A percentile compares a stretch with the other conserved stretches of the same genome.
These are phyloP conservation scores for Neostethus bicornis DNA, from an alignment of 2,797 vertebrate species.

Conservation along the genomic window DNA sequence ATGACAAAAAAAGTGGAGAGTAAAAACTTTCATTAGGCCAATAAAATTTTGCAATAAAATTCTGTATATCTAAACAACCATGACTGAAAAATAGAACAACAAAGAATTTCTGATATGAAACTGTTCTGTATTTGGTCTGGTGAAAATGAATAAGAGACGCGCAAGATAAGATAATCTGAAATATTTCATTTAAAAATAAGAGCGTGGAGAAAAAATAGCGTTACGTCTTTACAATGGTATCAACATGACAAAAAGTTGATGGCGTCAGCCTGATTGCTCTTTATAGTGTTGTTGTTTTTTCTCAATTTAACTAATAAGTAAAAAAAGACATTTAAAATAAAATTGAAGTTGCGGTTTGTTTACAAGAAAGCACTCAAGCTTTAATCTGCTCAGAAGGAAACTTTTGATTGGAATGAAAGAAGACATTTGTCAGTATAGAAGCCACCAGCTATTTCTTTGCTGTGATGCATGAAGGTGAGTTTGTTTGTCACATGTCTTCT, in stretches of 20 bases:
- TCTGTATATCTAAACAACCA: neutral
- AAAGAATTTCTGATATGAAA: slow-evolving; percentile 8
- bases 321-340: neutral
- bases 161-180: slow-evolving; percentile 55
- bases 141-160: slow-evolving; percentile 41
- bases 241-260: slow-evolving; percentile 48
- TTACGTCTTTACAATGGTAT: slow-evolving; percentile 51
- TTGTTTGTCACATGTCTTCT: slow-evolving; percentile 40
- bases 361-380: slow-evolving; percentile 1
- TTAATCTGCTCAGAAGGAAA: neutral
- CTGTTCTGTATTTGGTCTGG: slow-evolving; percentile 28
- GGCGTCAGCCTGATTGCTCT: slow-evolving; percentile 32
- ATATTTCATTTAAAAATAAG: slow-evolving; percentile 40
- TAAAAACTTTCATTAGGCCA: too few species aligned
- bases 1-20: too few species aligned
- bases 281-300: too few species aligned
- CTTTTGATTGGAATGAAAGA: slow-evolving; percentile 47
- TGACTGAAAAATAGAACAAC: slow-evolving; percentile 3
- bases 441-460: slow-evolving; percentile 45
- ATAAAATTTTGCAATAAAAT: too few species aligned
- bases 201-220: slow-evolving; percentile 17
- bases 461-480: slow-evolving; percentile 41
- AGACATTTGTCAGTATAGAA: slow-evolving; percentile 49
- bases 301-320: too few species aligned
- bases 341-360: slow-evolving; percentile 11